These are phyloP conservation scores for Apostichopus parvimensis DNA, from an alignment of 35 echinoderm and acorn worm genomes.

Conservation along the genomic window DNA sequence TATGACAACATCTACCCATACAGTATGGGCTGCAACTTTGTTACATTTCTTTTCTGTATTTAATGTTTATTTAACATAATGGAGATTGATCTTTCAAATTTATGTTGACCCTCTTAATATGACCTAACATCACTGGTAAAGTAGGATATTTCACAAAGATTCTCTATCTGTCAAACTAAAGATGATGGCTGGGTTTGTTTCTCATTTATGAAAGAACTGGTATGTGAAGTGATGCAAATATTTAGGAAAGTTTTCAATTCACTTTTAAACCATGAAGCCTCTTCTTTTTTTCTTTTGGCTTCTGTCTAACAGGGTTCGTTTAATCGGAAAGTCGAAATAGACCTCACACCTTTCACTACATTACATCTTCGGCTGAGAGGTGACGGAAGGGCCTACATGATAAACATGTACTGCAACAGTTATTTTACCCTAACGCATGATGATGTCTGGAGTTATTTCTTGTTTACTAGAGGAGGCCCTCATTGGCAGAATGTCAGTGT, in stretches of 20 bases:
- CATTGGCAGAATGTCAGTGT: slow-evolving; percentile 96
- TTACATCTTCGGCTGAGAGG: slow-evolving; percentile 73
- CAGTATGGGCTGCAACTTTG: too few species aligned
- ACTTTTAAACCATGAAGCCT: neutral
- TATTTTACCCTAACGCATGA: slow-evolving; percentile 78
- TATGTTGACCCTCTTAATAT: too few species aligned
- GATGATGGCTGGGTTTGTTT: too few species aligned
- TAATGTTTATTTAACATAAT: too few species aligned
- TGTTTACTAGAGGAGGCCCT: slow-evolving; percentile 95
- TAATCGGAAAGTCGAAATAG: slow-evolving; percentile 68
- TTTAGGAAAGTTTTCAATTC: neutral
- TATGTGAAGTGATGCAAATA: too few species aligned
- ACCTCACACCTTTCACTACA: slow-evolving; percentile 81
- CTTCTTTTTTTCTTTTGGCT: neutral
- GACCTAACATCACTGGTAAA: too few species aligned
- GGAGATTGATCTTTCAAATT: too few species aligned
- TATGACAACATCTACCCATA: too few species aligned
- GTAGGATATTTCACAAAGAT: too few species aligned
- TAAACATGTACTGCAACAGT: slow-evolving; percentile 77
- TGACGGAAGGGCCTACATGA: slow-evolving; percentile 91
- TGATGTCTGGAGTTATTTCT: slow-evolving; percentile 93
- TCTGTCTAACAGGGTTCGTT: slow-evolving; percentile 70
- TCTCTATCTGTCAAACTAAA: too few species aligned
- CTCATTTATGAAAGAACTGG: too few species aligned
- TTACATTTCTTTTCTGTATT: too few species aligned